Percentiles rank a stretch among this genome's conserved stretches.
Evolutionary conservation across 2,113 vertebrate species (phyloP).

Genomic region (Anolis sagrei): DNA sequence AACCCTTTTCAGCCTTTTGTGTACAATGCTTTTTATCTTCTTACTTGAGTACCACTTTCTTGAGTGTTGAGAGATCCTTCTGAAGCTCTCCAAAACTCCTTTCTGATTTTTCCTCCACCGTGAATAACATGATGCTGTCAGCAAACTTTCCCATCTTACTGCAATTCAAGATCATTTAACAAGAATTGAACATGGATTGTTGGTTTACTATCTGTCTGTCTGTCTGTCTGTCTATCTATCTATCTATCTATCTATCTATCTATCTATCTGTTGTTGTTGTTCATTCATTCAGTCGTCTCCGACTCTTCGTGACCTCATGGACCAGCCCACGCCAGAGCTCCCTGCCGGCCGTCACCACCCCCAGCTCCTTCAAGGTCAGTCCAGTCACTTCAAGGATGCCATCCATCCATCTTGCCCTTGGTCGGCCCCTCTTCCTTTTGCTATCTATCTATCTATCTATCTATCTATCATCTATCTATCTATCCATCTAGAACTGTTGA

Average conservation of each 20-base stretch:
- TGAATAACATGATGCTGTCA: background rate
- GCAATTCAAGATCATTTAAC: background rate
- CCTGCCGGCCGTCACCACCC: too few species aligned
- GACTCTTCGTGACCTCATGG: too few species aligned
- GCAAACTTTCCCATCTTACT: background rate
- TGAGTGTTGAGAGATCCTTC: background rate
- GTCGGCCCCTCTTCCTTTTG: too few species aligned
- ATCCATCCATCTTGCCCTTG: too few species aligned
- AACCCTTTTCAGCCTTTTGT: too few species aligned
- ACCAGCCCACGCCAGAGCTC: too few species aligned
- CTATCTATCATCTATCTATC: background rate
- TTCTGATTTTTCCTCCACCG: background rate
- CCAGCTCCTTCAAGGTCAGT: too few species aligned
- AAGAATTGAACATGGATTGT: background rate
- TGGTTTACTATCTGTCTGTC: too few species aligned
- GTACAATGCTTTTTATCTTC: background rate
- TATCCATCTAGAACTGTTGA: background rate
- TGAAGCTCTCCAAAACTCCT: background rate
- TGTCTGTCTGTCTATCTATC: background rate
- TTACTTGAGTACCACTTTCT: background rate
- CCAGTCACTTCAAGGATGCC: too few species aligned
- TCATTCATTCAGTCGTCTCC: too few species aligned
- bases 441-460: background rate
- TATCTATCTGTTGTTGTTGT: too few species aligned
- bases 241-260: too few species aligned